A percentile compares a stretch with the other conserved stretches of the same genome.
Evolutionary conservation across 2,797 vertebrate species (phyloP).

Genomic region (Poecilia picta): DNA sequence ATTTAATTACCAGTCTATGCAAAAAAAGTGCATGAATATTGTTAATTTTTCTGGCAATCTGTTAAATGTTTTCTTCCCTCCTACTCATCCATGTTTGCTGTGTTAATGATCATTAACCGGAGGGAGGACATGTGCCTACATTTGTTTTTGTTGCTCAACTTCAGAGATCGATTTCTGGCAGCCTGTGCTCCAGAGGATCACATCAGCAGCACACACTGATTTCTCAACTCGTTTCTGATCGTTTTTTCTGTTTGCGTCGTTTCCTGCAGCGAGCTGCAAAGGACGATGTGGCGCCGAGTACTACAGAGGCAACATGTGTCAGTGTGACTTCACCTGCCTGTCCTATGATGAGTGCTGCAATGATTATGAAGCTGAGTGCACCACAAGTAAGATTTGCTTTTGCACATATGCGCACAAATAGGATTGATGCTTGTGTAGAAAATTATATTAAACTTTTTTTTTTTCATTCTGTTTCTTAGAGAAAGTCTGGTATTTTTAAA

Average conservation of each 20-base stretch:
- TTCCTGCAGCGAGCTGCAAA: conserved; percentile 82
- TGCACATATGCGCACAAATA: not conserved
- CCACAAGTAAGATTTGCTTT: conserved; percentile 79
- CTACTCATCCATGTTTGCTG: conserved; percentile 43
- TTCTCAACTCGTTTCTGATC: not conserved
- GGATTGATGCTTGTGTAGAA: not conserved
- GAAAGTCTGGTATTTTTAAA: not conserved
- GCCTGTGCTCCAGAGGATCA: not conserved
- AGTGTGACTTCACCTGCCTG: conserved; percentile 93
- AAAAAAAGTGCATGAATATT: not conserved
- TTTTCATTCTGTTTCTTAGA: not conserved
- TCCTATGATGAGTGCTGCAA: conserved; percentile 90
- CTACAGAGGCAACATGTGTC: conserved; percentile 87
- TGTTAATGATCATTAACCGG: conserved; percentile 44
- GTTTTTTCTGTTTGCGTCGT: not conserved
- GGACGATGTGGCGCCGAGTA: conserved; percentile 90
- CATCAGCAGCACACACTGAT: not conserved
- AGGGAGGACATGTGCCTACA: not conserved
- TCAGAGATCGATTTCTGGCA: conserved; percentile 37
- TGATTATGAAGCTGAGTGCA: conserved; percentile 89
- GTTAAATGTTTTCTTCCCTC: conserved; percentile 10
- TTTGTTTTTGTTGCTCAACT: not conserved
- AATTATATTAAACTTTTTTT: not conserved
- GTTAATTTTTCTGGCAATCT: conserved; percentile 10
- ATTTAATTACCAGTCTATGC: not conserved